phyloP scores from a whole-genome alignment of 2,888 invertebrate genomes.

The Alentia gelatinosa region DNA sequence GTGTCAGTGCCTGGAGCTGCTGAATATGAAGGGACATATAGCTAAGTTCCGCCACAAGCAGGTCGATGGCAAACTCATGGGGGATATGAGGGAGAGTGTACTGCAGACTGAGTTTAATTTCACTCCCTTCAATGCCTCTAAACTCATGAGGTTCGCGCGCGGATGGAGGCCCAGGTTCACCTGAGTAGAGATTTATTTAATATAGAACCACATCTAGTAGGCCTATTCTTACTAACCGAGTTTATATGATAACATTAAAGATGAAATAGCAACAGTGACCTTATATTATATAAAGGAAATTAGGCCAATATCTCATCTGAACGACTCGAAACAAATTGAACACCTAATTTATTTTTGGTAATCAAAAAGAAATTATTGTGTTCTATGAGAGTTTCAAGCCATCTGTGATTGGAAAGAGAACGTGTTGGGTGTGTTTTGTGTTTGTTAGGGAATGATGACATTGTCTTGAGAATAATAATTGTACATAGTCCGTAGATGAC shows the following conservation, averaged over 20 bases:
- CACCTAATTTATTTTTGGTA: not conserved
- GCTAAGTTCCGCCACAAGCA: conserved; percentile 56
- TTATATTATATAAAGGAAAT: not conserved
- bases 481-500: not conserved
- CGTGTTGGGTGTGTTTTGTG: not conserved
- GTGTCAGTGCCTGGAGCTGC: conserved; percentile 62
- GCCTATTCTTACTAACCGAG: not conserved
- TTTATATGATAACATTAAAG: not conserved
- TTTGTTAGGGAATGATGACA: not conserved
- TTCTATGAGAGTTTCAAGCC: not conserved
- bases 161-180: conserved; percentile 64
- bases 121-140: conserved; percentile 65
- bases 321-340: not conserved
- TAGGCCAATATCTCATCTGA: not conserved
- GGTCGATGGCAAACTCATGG: conserved; percentile 63
- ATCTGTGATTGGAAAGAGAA: conserved; percentile 14
- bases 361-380: not conserved
- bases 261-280: not conserved
- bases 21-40: conserved; percentile 63
- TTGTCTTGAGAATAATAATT: not conserved
- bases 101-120: conserved; percentile 61
- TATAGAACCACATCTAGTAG: not conserved
- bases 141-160: conserved; percentile 63
- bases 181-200: not conserved
- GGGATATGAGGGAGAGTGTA: conserved; percentile 59